Base-by-base conservation (phyloP, 2,113 vertebrate genomes). In the Gymnorhina tibicen region DNA sequence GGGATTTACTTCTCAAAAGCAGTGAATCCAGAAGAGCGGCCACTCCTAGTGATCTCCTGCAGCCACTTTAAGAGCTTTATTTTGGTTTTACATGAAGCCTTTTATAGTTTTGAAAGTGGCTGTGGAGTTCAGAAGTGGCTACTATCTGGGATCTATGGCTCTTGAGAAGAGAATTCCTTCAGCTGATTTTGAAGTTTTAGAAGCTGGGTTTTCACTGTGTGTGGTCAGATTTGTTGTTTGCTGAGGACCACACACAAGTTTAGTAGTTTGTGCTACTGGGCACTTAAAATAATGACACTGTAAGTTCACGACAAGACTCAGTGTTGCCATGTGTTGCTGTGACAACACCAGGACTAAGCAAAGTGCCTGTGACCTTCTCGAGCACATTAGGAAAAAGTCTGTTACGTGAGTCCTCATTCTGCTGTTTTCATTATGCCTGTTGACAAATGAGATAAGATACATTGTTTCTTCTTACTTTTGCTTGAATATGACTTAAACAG, bases 1-100 rank as follows among this genome's bases (percentile, higher is more conserved):
- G 92, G 95, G 95, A 97, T 93, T 96, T 96, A 87, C 93, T 94
- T 95, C 91, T 97, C 86, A 92, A 94, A 97, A 96, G 91, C 91
- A 91, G 88, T 50, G 96, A 92, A 96, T 97, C 91, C 93, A 96
- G 90, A 94, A 83, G 90, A 95, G 80, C 1, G 15, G 84, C 91
- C 91, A 92, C 91, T 96, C 91, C 93, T 95, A 89, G 88, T 69
- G 88, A 94, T 94, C 93, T 97, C 95, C 92, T 95, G 92, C 86
- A 93, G 96, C 92, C 95, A 91, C 92, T 96, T 93, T 87, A 64
- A 81, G 95, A 87, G 95, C 87, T 94, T 94, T 96, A 79, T 92
- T 97, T 96, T 96, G 77, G 84, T 94, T 94, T 95, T 94, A 60
- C 89, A 85, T 87, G 87, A 94, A 94, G 69, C 53, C 94, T 93